Percentiles rank a stretch among this genome's conserved stretches.
phyloP scores from a whole-genome alignment of 2,113 vertebrate genomes.

The Tyrannus savana region DNA sequence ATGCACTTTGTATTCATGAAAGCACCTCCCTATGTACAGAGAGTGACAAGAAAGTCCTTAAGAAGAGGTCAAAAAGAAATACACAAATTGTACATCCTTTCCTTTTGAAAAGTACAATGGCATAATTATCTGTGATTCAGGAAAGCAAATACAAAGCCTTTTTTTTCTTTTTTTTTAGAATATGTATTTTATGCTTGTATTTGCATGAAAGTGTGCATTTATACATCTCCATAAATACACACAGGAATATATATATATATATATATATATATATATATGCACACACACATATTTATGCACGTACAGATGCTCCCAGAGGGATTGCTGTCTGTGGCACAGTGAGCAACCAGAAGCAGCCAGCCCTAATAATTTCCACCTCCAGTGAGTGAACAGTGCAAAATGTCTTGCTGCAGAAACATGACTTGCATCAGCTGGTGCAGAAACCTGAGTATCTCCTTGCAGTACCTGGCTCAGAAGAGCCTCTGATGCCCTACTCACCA shows the following conservation, averaged over 20 bases:
- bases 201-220: neutral
- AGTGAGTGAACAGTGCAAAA: neutral
- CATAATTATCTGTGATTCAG: neutral
- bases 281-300: too few species aligned
- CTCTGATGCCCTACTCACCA: neutral
- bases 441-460: neutral
- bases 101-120: neutral
- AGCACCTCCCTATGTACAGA: neutral
- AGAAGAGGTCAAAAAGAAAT: neutral
- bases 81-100: neutral
- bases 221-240: neutral
- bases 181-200: neutral
- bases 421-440: neutral
- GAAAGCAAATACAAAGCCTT: neutral
- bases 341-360: neutral
- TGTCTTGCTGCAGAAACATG: neutral
- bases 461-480: neutral
- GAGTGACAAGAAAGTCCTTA: neutral
- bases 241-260: neutral
- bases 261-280: neutral
- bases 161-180: neutral
- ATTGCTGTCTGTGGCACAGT: neutral
- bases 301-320: rapidly evolving
- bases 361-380: neutral
- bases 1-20: neutral